A percentile compares a stretch with the other conserved stretches of the same genome.
phyloP scores from a whole-genome alignment of 2,888 invertebrate species.

The Ramazzottius varieornatus region DNA sequence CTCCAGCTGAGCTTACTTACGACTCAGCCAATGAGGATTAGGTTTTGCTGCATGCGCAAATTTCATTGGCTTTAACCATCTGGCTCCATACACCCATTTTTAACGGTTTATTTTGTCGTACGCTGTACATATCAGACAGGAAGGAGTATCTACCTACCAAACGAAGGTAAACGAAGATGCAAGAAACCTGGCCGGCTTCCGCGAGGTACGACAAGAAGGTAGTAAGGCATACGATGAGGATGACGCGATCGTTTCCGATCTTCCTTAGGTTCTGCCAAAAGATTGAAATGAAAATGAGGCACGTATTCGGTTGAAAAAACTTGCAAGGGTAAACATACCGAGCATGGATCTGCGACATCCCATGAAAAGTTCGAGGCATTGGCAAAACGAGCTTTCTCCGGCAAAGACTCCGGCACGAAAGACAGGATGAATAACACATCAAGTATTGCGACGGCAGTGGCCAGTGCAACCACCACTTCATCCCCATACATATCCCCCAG shows the following conservation, averaged over 20 bases:
- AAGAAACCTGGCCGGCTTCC: conserved; percentile 88
- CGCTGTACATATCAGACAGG: too few species aligned
- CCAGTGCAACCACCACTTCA: conserved; percentile 65
- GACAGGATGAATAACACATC: conserved; percentile 95
- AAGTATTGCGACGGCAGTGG: conserved; percentile 70
- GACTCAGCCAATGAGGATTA: background rate
- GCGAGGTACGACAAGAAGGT: conserved; percentile 93
- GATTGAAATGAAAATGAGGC: too few species aligned
- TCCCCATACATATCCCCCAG: conserved; percentile 44
- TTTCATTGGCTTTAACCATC: too few species aligned
- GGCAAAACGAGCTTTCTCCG: conserved; percentile 56
- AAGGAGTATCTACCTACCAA: conserved; percentile 42
- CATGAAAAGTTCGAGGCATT: conserved; percentile 63
- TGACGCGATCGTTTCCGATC: conserved; percentile 79
- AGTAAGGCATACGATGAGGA: conserved; percentile 80
- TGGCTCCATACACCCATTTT: too few species aligned
- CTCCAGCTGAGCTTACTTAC: background rate
- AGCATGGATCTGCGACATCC: conserved; percentile 92
- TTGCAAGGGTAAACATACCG: conserved; percentile 34
- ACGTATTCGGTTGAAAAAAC: too few species aligned
- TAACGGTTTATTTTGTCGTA: too few species aligned
- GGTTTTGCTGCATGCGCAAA: too few species aligned
- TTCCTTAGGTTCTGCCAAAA: conserved; percentile 41
- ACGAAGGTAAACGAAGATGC: conserved; percentile 94
- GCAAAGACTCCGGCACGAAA: conserved; percentile 88